phyloP scores from a whole-genome alignment of 2,113 vertebrate genomes.

The Pongo pygmaeus region DNA sequence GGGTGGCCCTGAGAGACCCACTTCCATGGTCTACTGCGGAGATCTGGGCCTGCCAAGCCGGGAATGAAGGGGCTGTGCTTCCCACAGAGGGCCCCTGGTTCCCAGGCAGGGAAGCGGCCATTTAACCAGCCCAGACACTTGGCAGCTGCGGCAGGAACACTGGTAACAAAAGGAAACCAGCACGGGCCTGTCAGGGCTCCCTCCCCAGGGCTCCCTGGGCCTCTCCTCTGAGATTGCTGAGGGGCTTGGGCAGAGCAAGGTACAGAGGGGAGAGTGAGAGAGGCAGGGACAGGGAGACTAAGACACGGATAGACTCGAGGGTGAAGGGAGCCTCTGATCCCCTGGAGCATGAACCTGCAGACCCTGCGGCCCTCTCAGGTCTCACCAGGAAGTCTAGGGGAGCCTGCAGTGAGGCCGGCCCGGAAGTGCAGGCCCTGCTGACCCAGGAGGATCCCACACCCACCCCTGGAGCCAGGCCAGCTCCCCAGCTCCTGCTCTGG shows the following conservation, averaged over 20 bases:
- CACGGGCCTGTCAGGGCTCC: accelerated
- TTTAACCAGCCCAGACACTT: neutral
- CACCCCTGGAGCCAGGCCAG: neutral
- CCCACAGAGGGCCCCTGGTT: neutral
- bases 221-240: neutral
- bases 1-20: neutral
- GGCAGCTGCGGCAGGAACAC: neutral
- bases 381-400: neutral
- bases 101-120: neutral
- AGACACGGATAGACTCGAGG: neutral
- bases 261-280: neutral
- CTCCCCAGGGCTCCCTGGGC: neutral
- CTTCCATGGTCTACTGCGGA: neutral
- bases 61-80: neutral
- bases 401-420: neutral
- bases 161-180: neutral
- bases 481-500: neutral
- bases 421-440: neutral
- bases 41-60: accelerated
- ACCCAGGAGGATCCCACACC: neutral
- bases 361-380: neutral
- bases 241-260: neutral
- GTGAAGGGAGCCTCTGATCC: neutral
- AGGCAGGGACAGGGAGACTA: neutral
- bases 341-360: neutral